These are phyloP conservation scores for Zygaena filipendulae DNA, from an alignment of 2,888 invertebrate genomes.

Conservation along the genomic window DNA sequence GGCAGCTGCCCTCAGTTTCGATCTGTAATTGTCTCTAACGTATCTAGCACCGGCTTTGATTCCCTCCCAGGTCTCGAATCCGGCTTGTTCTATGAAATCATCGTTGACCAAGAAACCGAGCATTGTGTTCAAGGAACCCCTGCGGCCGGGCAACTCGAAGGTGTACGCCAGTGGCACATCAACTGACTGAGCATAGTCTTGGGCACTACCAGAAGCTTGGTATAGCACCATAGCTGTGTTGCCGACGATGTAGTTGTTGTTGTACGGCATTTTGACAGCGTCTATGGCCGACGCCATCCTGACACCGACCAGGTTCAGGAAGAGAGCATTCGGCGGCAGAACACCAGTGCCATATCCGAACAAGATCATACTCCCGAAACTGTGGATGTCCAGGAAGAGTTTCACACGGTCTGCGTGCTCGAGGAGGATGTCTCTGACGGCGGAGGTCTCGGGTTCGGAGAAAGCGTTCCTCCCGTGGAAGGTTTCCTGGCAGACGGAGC, in stretches of 20 bases:
- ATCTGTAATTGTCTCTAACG: constrained; percentile 23
- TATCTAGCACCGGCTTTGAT: constrained; percentile 61
- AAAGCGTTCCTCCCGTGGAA: constrained; percentile 72
- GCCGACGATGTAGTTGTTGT: constrained; percentile 57
- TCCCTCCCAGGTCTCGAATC: constrained; percentile 70
- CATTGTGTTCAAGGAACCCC: constrained; percentile 30
- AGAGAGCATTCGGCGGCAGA: constrained; percentile 54
- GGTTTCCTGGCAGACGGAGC: constrained; percentile 64
- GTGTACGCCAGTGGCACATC: constrained; percentile 69
- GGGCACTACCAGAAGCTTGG: constrained; percentile 70
- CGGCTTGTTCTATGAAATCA: constrained; percentile 64
- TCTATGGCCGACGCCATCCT: constrained; percentile 52
- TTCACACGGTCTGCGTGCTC: constrained; percentile 54
- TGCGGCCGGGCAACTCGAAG: constrained; percentile 66
- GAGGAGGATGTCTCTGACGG: constrained; percentile 67
- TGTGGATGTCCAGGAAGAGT: constrained; percentile 79
- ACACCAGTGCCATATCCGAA: constrained; percentile 41
- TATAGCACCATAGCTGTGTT: constrained; percentile 58
- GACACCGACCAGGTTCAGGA: constrained; percentile 42
- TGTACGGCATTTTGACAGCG: constrained; percentile 42
- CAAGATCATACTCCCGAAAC: constrained; percentile 74
- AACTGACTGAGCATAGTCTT: constrained; percentile 69
- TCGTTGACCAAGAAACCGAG: constrained; percentile 68
- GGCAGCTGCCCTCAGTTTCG: neutral
- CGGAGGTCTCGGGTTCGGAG: constrained; percentile 74